These are phyloP conservation scores for Trissolcus basalis DNA, from an alignment of 1,140 invertebrate genomes.

Conservation along the genomic window DNA sequence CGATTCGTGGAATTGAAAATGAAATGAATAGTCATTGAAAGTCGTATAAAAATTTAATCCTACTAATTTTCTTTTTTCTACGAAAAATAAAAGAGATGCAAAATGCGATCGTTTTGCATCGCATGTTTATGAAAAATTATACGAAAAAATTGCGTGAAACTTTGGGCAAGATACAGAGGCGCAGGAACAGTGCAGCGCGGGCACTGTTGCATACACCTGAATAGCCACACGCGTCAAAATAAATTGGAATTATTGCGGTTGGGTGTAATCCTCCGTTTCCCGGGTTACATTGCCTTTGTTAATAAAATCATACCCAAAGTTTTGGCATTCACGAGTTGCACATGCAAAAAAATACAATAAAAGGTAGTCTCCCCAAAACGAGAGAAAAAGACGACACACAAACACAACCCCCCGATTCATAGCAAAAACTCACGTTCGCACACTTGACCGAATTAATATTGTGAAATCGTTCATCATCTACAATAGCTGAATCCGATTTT, in stretches of 20 bases:
- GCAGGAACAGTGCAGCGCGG: conserved; percentile 41
- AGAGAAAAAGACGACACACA: conserved; percentile 56
- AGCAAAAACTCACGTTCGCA: conserved; percentile 28
- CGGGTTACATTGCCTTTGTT: conserved; percentile 67
- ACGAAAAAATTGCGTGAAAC: conserved; percentile 47
- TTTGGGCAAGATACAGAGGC: conserved; percentile 26
- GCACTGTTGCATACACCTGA: conserved; percentile 50
- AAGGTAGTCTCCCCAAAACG: conserved; percentile 37
- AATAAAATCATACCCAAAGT: conserved; percentile 65
- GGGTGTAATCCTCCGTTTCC: conserved; percentile 62
- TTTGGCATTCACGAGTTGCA: conserved; percentile 53
- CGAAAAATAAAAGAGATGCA: too few relatives aligned
- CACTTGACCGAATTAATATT: conserved; percentile 63
- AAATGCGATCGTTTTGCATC: conserved; percentile 43
- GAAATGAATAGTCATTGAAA: too few relatives aligned
- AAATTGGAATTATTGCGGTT: conserved; percentile 66
- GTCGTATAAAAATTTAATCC: too few relatives aligned
- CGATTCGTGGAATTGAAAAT: too few relatives aligned
- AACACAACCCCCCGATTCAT: conserved; percentile 50
- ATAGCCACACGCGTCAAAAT: conserved; percentile 62
- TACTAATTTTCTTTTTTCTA: too few relatives aligned
- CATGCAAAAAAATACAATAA: conserved; percentile 44
- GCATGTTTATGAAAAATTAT: conserved; percentile 38
- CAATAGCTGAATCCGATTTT: conserved; percentile 58
- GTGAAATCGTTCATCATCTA: conserved; percentile 65